Base-by-base conservation (phyloP, 2,888 invertebrate species). In the Anthoptus insignis region DNA sequence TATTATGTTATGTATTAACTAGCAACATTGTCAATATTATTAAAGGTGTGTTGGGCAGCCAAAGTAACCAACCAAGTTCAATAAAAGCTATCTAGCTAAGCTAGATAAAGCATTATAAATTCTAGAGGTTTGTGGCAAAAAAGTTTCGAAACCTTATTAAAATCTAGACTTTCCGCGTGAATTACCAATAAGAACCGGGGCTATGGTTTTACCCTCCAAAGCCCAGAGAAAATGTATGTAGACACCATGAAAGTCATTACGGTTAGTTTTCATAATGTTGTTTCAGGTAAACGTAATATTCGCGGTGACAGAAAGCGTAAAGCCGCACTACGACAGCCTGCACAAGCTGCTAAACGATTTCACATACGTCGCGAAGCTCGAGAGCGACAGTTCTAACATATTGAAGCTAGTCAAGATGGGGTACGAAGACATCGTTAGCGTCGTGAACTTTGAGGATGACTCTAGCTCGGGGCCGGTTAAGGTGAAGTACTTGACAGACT, bases 311-410 rank as follows among this genome's bases (percentile, higher is more conserved):
- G 94, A 95, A 75, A 93, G 94, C 66, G 96, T 96, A 42, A 93
- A 95, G 8, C 79, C 86, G 7, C 95, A 96, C 58, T 98, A 98
- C 85, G 91, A 95, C 67, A 92, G 95, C 73, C 89, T 98, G 45
- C 95, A 95, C 59, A 88, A 94, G 29, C 91, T 97, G 21, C 94
- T 99, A 70, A 95, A 93, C 64, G 95, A 95, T 74, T 95, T 97
- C 68, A 96, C 97, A 0, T 96, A 96, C 74, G 96, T 97, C 0
- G 98, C 97, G 4, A 95, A 95, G 67, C 85, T 99, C 27, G 96
- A 96, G 71, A 94, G 95, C 39, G 97, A 98, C 89, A 98, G 98
- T 32, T 96, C 96, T 0, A 99, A 99, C 83, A 97, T 99, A 64
- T 94, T 99, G 59, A 95, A 97, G 68, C 93, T 99, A 57, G 96